Base-by-base conservation (phyloP, 2,888 invertebrate genomes). In the Xylota segnis region DNA sequence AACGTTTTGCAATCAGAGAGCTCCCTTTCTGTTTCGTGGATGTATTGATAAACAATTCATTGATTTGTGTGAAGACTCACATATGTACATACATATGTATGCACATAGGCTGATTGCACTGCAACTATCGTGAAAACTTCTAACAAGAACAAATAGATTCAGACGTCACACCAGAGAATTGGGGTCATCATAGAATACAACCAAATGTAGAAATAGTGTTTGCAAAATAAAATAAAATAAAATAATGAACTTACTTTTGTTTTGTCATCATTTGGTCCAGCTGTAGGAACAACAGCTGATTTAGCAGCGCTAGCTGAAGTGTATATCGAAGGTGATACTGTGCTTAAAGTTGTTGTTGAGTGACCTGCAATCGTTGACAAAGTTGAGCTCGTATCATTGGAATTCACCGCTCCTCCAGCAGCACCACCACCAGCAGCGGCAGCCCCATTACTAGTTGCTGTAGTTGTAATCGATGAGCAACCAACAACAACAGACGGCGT, bases 391-490 rank as follows among this genome's bases (percentile, higher is more conserved):
- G 75, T 32, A 23, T 76, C 82, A 50, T 72, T 72, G 23, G 37
- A 16, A 72, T 82, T 86, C 29, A 81, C 23, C 40, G 75, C 14
- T 66, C 32, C 68, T 47, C 56, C 65, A 37, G 63, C 50, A 40
- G 58, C 59, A 27, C 12, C 61, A 9, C 27, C 59, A 63, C 47
- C 63, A 6, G 5, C 63, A 56, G n/a, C 10, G 3, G 37, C 37
- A 37, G 10, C 18, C 14, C 47, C 79, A 83, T 68, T 79, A 66
- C 58, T 40, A 63, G 71, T 72, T 27, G 72, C 66, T 68, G 72
- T 61, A 29, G 82, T 77, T 76, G 76, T 68, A 81, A 66, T 65
- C 47, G 82, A 82, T 76, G 86, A 86, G 54, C 84, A 81, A 77
- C 76, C 76, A 74, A 61, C 86, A 75, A 79, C 72, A 71, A 76